phyloP scores from a whole-genome alignment of 2,113 vertebrate species.

The Balaeniceps rex region DNA sequence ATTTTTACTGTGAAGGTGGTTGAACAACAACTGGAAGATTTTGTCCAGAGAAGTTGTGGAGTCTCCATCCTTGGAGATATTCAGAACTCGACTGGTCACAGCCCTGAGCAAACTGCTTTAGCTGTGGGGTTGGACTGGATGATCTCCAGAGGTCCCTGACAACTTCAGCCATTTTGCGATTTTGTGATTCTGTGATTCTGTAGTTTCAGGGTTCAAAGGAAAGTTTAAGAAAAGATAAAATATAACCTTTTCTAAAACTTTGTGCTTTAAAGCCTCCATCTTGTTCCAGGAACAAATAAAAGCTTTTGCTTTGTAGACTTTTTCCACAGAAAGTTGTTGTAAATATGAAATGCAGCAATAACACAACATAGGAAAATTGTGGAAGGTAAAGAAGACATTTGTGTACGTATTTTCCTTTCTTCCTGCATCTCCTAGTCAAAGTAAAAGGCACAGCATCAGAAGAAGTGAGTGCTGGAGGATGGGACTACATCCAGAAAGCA shows the following conservation, averaged over 20 bases:
- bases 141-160: background rate
- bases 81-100: accelerated
- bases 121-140: background rate
- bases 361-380: background rate
- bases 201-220: background rate
- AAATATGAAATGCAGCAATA: background rate
- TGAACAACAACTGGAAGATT: background rate
- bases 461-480: background rate
- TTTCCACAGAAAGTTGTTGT: background rate
- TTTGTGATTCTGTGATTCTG: background rate
- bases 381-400: background rate
- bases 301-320: background rate
- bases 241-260: background rate
- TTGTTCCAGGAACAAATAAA: background rate
- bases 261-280: background rate
- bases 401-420: background rate
- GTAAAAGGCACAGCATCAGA: background rate
- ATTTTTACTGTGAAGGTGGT: background rate
- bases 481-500: background rate
- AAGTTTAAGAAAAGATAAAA: background rate
- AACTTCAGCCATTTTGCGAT: background rate
- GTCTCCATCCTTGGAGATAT: background rate
- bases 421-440: background rate
- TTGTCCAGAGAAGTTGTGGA: background rate
- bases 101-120: background rate